Percentiles rank a stretch among this genome's conserved stretches.
phyloP scores from a whole-genome alignment of 2,888 invertebrate species.

The Apamea monoglypha region DNA sequence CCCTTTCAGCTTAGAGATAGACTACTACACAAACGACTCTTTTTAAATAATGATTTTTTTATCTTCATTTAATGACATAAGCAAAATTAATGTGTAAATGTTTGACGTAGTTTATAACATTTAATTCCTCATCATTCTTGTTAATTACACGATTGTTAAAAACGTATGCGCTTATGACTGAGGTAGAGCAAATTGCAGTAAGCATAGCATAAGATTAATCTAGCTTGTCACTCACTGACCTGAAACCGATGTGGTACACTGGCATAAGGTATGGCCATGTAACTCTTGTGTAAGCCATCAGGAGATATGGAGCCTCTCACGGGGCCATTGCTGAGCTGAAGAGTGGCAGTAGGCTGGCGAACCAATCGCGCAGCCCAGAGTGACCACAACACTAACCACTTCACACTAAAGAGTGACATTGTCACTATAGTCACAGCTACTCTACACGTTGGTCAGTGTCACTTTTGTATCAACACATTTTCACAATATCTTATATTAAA shows the following conservation, averaged over 20 bases:
- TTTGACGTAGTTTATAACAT: background rate
- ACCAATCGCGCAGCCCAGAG: slow-evolving; percentile 82
- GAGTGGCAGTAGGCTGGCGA: slow-evolving; percentile 77
- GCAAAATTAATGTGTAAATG: background rate
- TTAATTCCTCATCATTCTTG: background rate
- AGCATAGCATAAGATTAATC: background rate
- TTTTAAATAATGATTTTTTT: background rate
- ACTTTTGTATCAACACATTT: background rate
- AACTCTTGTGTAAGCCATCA: slow-evolving; percentile 76
- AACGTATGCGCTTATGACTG: background rate
- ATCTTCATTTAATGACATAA: too few relatives aligned
- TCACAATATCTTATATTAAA: background rate
- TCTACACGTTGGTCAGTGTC: background rate
- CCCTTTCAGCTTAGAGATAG: background rate
- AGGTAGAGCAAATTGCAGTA: background rate
- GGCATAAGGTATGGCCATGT: slow-evolving; percentile 81
- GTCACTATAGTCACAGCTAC: slow-evolving; percentile 4
- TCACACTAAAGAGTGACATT: slow-evolving; percentile 49
- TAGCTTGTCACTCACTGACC: slow-evolving; percentile 66
- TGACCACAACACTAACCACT: slow-evolving; percentile 84
- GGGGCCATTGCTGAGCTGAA: slow-evolving; percentile 76
- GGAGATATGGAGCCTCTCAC: slow-evolving; percentile 76
- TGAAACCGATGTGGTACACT: slow-evolving; percentile 77
- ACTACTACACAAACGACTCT: background rate
- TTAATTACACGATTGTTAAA: background rate